These are phyloP conservation scores for Drosophila burlai DNA, from an alignment of 1,140 invertebrate species.

Conservation along the genomic window DNA sequence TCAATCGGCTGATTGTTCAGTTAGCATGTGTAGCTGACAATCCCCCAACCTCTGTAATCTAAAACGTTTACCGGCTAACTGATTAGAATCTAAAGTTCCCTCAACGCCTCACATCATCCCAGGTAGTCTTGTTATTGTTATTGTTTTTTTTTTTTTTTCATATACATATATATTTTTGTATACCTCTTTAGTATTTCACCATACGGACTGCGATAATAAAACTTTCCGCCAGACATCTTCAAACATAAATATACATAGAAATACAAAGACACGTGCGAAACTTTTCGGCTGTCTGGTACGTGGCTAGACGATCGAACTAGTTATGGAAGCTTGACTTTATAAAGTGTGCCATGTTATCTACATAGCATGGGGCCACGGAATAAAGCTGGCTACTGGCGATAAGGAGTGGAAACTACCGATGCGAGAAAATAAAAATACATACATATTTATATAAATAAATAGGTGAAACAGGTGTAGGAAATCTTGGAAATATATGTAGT, in stretches of 20 bases:
- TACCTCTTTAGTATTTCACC: conserved; percentile 20
- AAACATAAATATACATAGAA: conserved; percentile 37
- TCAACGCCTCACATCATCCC: conserved; percentile 2
- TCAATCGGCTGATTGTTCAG: conserved; percentile 27
- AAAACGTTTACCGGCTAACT: conserved; percentile 46
- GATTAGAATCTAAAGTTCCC: conserved; percentile 43
- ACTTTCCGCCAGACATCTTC: conserved; percentile 59
- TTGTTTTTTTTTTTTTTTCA: background rate
- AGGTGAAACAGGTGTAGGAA: background rate
- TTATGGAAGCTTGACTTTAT: conserved; percentile 15
- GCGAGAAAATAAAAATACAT: background rate
- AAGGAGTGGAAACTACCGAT: conserved; percentile 35
- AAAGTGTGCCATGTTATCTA: conserved; percentile 44
- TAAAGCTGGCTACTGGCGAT: conserved; percentile 14
- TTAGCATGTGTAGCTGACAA: conserved; percentile 38
- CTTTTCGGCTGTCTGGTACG: conserved; percentile 6
- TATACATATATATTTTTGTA: conserved; percentile 5
- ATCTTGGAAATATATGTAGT: background rate
- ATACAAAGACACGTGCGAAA: conserved; percentile 22
- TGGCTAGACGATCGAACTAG: conserved; percentile 38
- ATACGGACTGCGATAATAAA: conserved; percentile 35
- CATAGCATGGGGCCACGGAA: background rate
- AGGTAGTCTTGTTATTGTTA: conserved; percentile 1
- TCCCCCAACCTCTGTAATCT: conserved; percentile 25
- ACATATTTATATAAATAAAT: background rate